Percentiles rank a stretch among this genome's conserved stretches.
Evolutionary conservation across 2,888 invertebrate genomes (phyloP).

Genomic region (Drosophila lacicola): DNA sequence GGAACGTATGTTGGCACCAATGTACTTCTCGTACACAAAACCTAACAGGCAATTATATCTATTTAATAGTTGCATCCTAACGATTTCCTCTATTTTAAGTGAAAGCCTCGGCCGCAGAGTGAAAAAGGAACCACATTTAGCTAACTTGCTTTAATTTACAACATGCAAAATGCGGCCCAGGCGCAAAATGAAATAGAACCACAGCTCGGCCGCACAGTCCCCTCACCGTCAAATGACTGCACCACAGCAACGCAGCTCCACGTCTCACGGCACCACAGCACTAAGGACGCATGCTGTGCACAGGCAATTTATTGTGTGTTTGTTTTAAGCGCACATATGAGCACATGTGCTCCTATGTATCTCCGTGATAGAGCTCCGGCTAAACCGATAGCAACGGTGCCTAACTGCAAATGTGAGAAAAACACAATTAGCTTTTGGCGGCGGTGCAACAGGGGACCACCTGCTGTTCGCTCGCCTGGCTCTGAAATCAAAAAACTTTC

Average conservation of each 20-base stretch:
- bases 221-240: conserved; percentile 18
- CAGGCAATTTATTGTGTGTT: conserved; percentile 80
- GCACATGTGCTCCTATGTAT: conserved; percentile 54
- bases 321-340: conserved; percentile 73
- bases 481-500: conserved; percentile 65
- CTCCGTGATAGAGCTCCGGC: conserved; percentile 52
- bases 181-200: conserved; percentile 70
- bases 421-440: conserved; percentile 82
- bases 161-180: conserved; percentile 66
- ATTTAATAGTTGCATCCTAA: conserved; percentile 65
- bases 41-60: conserved; percentile 62
- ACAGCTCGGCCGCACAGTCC: conserved; percentile 25
- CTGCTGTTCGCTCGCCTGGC: conserved; percentile 67
- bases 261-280: conserved; percentile 13
- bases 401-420: conserved; percentile 80
- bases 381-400: conserved; percentile 45
- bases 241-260: conserved; percentile 14
- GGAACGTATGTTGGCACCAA: conserved; percentile 6
- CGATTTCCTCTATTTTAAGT: conserved; percentile 59
- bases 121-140: conserved; percentile 56
- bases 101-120: conserved; percentile 43
- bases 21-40: background rate
- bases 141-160: conserved; percentile 74
- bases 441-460: conserved; percentile 69
- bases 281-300: conserved; percentile 70